These are phyloP conservation scores for Mionectes olivaceus DNA, from an alignment of 2,797 vertebrate species.

Conservation along the genomic window DNA sequence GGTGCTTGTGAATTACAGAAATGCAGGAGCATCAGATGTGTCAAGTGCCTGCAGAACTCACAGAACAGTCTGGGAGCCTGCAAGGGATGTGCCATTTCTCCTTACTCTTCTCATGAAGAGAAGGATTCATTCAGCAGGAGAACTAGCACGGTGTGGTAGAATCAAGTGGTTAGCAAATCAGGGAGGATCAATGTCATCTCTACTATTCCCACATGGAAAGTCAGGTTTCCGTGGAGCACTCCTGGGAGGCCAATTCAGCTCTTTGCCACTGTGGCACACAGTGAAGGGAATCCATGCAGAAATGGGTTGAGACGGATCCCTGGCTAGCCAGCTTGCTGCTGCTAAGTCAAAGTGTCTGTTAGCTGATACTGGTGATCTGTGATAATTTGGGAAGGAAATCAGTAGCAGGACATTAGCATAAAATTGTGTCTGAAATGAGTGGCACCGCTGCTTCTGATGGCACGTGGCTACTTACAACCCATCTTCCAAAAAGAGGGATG, in stretches of 20 bases:
- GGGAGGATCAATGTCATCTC: not conserved
- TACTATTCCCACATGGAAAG: not conserved
- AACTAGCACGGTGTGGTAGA: not conserved
- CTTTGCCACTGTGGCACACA: not conserved
- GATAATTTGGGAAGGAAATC: not conserved
- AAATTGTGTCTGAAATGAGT: not conserved
- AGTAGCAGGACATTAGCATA: not conserved
- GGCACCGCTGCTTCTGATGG: not conserved
- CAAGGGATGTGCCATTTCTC: not conserved
- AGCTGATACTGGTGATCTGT: not conserved
- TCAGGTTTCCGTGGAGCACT: not conserved
- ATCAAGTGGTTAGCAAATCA: not conserved
- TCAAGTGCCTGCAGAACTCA: not conserved
- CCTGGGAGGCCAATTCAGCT: not conserved
- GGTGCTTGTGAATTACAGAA: not conserved
- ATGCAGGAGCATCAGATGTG: not conserved
- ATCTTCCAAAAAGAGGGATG: not conserved
- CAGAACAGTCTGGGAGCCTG: not conserved
- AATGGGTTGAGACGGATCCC: not conserved
- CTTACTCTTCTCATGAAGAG: not conserved
- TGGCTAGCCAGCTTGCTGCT: not conserved
- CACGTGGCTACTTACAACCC: not conserved
- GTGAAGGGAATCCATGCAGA: not conserved
- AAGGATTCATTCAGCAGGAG: not conserved
- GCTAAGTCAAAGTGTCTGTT: not conserved